Evolutionary conservation across 2,113 vertebrate genomes (phyloP), one percentile per base, ranked within the genome.

Genomic region (Equus quagga): DNA sequence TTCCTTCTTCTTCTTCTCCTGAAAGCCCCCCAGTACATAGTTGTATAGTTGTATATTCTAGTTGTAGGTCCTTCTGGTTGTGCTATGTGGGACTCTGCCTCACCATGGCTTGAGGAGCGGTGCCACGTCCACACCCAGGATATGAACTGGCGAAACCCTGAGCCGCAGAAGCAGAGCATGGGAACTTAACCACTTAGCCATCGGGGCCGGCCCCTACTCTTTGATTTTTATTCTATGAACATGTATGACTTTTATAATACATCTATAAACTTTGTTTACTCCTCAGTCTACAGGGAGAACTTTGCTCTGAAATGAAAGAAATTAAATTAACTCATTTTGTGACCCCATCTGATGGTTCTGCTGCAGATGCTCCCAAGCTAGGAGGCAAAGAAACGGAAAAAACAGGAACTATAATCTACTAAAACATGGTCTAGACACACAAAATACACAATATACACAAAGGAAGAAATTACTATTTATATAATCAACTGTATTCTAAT

Each of bases 281-380:
- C 85, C 73, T 90, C 33, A 67, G 51, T 75, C 73, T n/a, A 80
- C 9, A 81, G 56, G 41, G 46, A 93, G 24, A 92, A 93, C 4
- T 85, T 79, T 54, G 7, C 36, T 60, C 15, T 82, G 33, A 70
- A 93, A 95, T 58, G n/a, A 93, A 95, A 95, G 24, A 93, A 93
- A 69, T 12, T 5, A 65, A 65, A 78, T n/a, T 72, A 91, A 83
- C 14, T 70, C 73, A 83, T 44, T 86, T 92, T 2, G 5, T 89
- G 36, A 89, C 65, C 24, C 31, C 49, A 18, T 70, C 56, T 85
- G 62, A 89, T 46, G 17, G 56, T 83, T 94, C 46, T 72, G 56
- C 28, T 87, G 91, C 69, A 75, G 72, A 64, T 65, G 51, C 8
- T 91, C 56, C 5, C 31, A 91, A 95, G 24, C 56, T 62, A 14